Evolutionary conservation across 2,888 invertebrate genomes (phyloP).

Genomic region (Cloeon dipterum): DNA sequence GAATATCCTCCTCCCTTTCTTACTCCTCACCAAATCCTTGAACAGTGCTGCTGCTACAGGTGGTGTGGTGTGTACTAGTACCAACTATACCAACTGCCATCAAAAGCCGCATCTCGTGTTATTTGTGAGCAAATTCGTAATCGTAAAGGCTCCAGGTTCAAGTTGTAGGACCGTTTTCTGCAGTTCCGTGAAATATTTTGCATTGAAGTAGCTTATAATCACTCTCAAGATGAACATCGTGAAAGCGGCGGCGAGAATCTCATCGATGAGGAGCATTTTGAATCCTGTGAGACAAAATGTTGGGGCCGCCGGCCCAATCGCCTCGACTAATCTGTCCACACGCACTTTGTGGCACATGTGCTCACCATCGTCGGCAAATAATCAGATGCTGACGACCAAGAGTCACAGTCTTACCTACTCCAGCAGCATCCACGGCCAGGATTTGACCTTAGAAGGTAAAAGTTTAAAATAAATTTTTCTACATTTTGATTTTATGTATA

Average conservation of each 20-base stretch:
- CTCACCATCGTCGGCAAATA: conserved; percentile 19
- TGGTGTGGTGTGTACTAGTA: no score
- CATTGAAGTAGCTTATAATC: no score
- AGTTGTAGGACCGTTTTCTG: no score
- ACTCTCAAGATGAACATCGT: conserved; percentile 39
- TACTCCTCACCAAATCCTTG: no score
- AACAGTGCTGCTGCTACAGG: no score
- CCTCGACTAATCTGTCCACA: conserved; percentile 29
- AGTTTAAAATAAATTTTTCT: neutral
- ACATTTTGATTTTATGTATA: no score
- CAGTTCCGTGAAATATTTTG: no score
- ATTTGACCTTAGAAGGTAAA: conserved; percentile 46
- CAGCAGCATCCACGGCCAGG: conserved; percentile 38
- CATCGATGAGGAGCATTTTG: conserved; percentile 15
- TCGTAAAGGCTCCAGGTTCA: no score
- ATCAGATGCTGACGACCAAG: conserved; percentile 19
- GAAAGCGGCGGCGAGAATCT: conserved; percentile 30
- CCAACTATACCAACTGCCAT: no score
- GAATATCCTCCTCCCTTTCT: no score
- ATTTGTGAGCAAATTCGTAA: no score
- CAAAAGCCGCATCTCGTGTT: no score
- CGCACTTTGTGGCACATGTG: conserved; percentile 54
- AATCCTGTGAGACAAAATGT: conserved; percentile 15
- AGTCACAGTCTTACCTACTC: conserved; percentile 37
- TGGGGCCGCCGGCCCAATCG: conserved; percentile 14